phyloP scores from a whole-genome alignment of 1,140 invertebrate species.

The Dufourea novaeangliae region DNA sequence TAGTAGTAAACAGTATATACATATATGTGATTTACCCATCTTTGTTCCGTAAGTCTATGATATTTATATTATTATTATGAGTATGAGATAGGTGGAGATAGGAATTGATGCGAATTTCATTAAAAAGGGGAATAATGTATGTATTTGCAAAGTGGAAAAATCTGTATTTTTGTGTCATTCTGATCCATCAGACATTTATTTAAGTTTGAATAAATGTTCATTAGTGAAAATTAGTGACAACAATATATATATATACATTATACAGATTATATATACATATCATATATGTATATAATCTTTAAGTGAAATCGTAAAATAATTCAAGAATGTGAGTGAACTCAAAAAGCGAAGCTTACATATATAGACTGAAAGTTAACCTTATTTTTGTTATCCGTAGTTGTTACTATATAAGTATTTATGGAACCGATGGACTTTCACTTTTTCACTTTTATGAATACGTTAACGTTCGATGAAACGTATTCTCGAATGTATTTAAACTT shows the following conservation, averaged over 20 bases:
- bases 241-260: no score
- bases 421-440: not conserved
- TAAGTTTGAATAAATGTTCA: not conserved
- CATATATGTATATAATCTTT: not conserved
- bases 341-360: not conserved
- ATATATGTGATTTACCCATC: not conserved
- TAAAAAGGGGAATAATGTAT: not conserved
- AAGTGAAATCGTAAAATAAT: not conserved
- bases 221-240: not conserved
- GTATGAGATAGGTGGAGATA: not conserved
- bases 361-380: conserved; percentile 9
- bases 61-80: conserved; percentile 42
- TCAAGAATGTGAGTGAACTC: not conserved
- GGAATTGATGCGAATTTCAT: not conserved
- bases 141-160: not conserved
- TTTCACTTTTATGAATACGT: not conserved
- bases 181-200: not conserved
- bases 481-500: not conserved
- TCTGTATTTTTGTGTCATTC: not conserved
- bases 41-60: conserved; percentile 19
- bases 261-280: no score
- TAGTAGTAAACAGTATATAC: not conserved
- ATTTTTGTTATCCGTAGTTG: not conserved
- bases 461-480: not conserved
- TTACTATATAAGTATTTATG: not conserved